Evolutionary conservation across 2,888 invertebrate species (phyloP), one percentile per base, ranked within the genome.

Genomic region (Hirtodrosophila cameraria): DNA sequence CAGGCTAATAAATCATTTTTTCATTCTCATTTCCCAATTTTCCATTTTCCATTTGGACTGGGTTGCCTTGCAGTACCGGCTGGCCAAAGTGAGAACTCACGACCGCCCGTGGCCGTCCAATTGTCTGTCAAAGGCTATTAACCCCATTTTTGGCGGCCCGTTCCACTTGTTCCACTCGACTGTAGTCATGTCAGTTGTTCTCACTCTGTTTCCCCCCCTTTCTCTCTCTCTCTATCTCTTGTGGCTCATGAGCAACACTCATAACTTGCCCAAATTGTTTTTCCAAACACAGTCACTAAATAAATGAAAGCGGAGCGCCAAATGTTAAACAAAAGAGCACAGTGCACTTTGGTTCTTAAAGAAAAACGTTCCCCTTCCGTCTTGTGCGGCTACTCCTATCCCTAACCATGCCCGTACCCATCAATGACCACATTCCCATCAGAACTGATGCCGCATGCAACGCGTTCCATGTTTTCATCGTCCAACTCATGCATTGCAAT

Each of bases 61-160:
- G n/a, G n/a, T n/a, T n/a, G 33, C 8, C 16, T 46, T 35, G 25
- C 42, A 9, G 13, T 38, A 12, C 12, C n/a, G 13, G 4, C 2
- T 20, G 16, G 9, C 31, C 76, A 82, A 80, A 80, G 86, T 85
- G 80, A 80, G 86, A 80, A 80, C 80, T 85, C 86, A 85, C 86
- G 80, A 80, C 73, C 86, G 76, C 83, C 82, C 72, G 79, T 55
- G 57, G 75, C 49, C 66, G 48, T 63, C 69, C 64, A 39, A 60
- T 63, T 63, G 69, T 66, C 75, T 78, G 78, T 80, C 83, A 80
- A 81, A 81, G 81, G 81, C 81, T 81, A 81, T 81, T 81, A 81
- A 81, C 81, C 81, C 75, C 79, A 49, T 78, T 72, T n/a, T 72
- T 62, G 50, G 53, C 62, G 68, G 48, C 49, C 69, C 66, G 78